Percentiles rank a stretch among this genome's conserved stretches.
phyloP scores from a whole-genome alignment of 2,113 vertebrate genomes.

The Plecotus auritus region DNA sequence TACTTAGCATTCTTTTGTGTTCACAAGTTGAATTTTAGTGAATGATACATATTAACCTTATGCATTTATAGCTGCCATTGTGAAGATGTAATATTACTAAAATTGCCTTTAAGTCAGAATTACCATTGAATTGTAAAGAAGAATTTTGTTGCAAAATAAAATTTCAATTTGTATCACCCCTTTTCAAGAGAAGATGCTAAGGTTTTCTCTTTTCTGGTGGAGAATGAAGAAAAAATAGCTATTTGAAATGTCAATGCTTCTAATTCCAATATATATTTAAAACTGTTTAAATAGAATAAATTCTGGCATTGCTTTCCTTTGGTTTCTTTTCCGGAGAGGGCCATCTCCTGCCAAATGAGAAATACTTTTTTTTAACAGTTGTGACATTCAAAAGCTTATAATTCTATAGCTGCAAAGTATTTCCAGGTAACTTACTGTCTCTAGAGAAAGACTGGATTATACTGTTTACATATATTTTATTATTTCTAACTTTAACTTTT shows the following conservation, averaged over 20 bases:
- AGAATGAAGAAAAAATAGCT: neutral
- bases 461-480: neutral
- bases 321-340: neutral
- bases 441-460: neutral
- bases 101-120: neutral
- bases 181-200: neutral
- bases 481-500: neutral
- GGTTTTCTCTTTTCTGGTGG: neutral
- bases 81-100: neutral
- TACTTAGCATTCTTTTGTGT: neutral
- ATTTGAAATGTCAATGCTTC: conserved; percentile 23
- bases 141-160: conserved; percentile 42
- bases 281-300: conserved; percentile 3
- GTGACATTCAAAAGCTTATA: neutral
- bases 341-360: neutral
- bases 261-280: neutral
- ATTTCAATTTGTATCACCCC: neutral
- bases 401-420: neutral
- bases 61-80: neutral
- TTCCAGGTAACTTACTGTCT: neutral
- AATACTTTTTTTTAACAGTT: neutral
- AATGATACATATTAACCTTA: neutral
- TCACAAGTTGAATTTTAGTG: neutral
- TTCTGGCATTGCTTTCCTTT: neutral
- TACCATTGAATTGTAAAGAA: neutral